Conservation (phyloP, 2,113 vertebrate species). For the Peromyscus maniculatus region DNA sequence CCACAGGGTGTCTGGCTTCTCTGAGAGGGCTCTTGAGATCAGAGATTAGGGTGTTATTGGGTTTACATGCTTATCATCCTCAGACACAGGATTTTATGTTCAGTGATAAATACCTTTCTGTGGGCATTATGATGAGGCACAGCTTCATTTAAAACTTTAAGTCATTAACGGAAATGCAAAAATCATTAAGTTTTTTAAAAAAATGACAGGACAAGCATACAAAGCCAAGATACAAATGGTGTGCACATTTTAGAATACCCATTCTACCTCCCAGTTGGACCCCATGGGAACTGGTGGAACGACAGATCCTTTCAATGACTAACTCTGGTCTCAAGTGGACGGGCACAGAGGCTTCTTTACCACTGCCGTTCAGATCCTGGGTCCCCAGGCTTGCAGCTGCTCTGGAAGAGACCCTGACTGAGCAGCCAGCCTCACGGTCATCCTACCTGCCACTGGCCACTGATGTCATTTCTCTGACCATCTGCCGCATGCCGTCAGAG, state of each 20-base stretch:
- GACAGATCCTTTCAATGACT: not conserved
- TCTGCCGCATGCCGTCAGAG: not conserved
- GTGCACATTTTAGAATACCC: not conserved
- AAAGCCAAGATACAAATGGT: not conserved
- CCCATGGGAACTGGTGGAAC: not conserved
- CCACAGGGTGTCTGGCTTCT: not conserved
- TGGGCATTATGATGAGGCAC: not conserved
- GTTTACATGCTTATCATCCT: not conserved
- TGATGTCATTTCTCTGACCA: not conserved
- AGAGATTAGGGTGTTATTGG: not conserved
- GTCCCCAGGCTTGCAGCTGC: not conserved
- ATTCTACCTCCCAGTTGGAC: not conserved
- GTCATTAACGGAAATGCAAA: not conserved
- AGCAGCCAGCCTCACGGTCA: not conserved
- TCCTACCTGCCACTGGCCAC: fast-evolving
- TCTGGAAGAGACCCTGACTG: not conserved
- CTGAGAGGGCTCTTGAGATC: not conserved
- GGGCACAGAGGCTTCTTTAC: not conserved
- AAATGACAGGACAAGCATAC: not conserved
- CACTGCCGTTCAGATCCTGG: not conserved
- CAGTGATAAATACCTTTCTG: not conserved
- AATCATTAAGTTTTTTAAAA: not conserved
- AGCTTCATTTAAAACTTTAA: not conserved
- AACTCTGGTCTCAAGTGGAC: not conserved
- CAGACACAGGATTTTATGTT: not conserved